These are phyloP conservation scores for Latrodectus elegans DNA, from an alignment of 2,888 invertebrate genomes.

Conservation along the genomic window DNA sequence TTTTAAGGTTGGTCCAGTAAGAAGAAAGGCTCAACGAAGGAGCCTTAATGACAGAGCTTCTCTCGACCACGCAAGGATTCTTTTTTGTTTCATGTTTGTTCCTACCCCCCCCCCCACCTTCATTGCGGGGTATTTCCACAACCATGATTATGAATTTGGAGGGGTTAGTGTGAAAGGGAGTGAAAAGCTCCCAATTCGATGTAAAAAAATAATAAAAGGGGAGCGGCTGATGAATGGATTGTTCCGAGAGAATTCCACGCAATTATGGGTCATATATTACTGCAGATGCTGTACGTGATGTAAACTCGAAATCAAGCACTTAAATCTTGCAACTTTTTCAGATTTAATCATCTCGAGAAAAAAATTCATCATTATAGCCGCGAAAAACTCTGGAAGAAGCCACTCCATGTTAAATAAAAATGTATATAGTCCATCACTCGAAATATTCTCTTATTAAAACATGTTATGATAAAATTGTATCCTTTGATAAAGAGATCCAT, in stretches of 20 bases:
- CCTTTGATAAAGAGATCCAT: no score
- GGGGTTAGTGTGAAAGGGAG: constrained; percentile 14
- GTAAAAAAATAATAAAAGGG: constrained; percentile 31
- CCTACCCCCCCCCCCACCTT: constrained; percentile 19
- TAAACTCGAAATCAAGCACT: constrained; percentile 35
- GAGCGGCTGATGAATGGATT: constrained; percentile 61
- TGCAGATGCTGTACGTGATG: constrained; percentile 64
- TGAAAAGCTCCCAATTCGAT: constrained; percentile 33
- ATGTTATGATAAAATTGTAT: no score
- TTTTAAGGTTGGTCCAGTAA: constrained; percentile 30
- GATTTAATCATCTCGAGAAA: no score
- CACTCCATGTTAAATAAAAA: no score
- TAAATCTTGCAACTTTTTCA: no score
- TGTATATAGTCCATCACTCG: no score
- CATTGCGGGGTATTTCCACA: not conserved
- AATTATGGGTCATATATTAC: constrained; percentile 69
- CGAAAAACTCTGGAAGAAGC: no score
- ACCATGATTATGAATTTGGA: constrained; percentile 11
- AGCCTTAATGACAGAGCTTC: not conserved
- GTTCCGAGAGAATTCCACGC: constrained; percentile 54
- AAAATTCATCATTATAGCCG: no score
- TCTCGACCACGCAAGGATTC: not conserved
- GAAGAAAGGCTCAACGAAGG: not conserved
- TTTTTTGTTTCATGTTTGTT: constrained; percentile 19
- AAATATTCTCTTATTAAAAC: no score